These are phyloP conservation scores for Mimachlamys varia DNA, from an alignment of 2,888 invertebrate genomes.

Conservation along the genomic window DNA sequence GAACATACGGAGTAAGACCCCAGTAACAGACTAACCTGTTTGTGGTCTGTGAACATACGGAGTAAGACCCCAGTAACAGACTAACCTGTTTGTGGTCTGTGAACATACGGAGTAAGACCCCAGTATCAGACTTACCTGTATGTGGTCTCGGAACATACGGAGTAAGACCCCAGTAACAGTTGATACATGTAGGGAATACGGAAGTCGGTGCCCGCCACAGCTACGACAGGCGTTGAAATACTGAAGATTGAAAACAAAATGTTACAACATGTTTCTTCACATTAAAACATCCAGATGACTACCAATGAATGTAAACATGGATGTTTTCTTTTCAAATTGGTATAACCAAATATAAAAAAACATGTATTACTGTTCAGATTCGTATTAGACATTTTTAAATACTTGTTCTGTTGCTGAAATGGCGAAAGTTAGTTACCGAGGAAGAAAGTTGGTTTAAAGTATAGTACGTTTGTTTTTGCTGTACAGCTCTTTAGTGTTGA, in stretches of 20 bases:
- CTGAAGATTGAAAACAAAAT: not conserved
- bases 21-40: slow-evolving; percentile 14
- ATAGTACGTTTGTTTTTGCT: too few species aligned
- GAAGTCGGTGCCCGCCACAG: slow-evolving; percentile 37
- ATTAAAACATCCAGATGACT: too few species aligned
- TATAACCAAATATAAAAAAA: too few species aligned
- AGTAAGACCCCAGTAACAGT: slow-evolving; percentile 29
- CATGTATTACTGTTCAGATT: too few species aligned
- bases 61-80: slow-evolving; percentile 29
- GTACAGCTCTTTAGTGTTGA: too few species aligned
- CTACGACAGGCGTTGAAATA: not conserved
- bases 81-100: not conserved
- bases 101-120: slow-evolving; percentile 37
- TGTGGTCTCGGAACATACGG: slow-evolving; percentile 8
- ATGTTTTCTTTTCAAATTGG: too few species aligned
- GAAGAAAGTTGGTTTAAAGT: too few species aligned
- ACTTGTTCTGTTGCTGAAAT: too few species aligned
- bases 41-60: slow-evolving; percentile 12
- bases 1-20: slow-evolving; percentile 37
- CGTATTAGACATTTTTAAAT: too few species aligned
- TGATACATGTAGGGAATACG: slow-evolving; percentile 41
- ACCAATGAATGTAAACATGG: too few species aligned
- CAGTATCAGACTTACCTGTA: slow-evolving; percentile 24
- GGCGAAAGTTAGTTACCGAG: too few species aligned
- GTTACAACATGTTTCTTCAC: too few species aligned